Evolutionary conservation across 2,888 invertebrate species (phyloP).

Genomic region (Molorchus minor): DNA sequence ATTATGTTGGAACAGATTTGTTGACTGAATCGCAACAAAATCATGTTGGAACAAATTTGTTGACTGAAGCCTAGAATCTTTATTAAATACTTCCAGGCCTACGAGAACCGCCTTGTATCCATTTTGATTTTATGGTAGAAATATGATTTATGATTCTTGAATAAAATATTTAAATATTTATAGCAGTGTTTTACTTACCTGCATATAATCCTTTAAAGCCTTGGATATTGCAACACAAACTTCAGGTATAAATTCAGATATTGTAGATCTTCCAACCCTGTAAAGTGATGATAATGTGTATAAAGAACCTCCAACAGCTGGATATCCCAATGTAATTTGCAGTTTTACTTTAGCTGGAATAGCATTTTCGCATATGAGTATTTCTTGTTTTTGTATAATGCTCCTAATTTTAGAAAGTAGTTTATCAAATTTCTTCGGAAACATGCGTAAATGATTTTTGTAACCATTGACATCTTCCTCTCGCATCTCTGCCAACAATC

Average conservation of each 20-base stretch:
- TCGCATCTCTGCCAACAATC: constrained; percentile 16
- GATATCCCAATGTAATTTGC: too few species aligned
- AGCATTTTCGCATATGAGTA: constrained; percentile 8
- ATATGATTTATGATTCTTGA: neutral
- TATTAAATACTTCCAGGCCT: constrained; percentile 1
- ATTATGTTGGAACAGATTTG: constrained; percentile 8
- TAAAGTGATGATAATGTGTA: constrained; percentile 1
- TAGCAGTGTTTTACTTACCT: constrained; percentile 6
- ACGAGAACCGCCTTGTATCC: neutral
- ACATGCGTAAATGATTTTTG: constrained; percentile 20
- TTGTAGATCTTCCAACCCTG: constrained; percentile 13
- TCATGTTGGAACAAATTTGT: constrained; percentile 10
- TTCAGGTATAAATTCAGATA: constrained; percentile 15
- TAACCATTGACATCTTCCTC: constrained; percentile 14
- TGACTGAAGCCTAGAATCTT: constrained; percentile 7
- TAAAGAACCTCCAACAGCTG: constrained; percentile 14
- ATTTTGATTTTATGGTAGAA: neutral
- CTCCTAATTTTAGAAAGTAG: constrained; percentile 7
- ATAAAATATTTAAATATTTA: constrained; percentile 1
- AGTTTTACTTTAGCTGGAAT: constrained; percentile 14
- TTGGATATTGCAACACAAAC: constrained; percentile 15
- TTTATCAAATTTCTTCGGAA: constrained; percentile 15
- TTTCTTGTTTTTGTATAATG: constrained; percentile 15
- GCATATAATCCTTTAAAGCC: constrained; percentile 12
- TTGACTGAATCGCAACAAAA: neutral